These are phyloP conservation scores for Parotocinclus haroldoi DNA, from an alignment of 2,797 vertebrate genomes.

Conservation along the genomic window DNA sequence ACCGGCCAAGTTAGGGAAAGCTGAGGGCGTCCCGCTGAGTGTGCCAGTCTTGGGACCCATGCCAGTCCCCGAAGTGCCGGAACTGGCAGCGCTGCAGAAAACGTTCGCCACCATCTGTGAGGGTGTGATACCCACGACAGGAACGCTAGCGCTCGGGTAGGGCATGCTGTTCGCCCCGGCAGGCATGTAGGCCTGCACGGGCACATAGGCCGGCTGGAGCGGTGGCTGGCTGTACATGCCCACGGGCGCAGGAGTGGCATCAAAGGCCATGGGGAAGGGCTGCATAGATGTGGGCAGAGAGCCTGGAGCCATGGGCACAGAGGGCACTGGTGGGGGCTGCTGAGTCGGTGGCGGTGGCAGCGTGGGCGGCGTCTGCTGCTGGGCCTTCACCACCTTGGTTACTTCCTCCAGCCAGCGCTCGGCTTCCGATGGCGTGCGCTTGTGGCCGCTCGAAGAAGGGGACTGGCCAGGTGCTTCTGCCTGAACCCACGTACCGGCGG, in stretches of 20 bases:
- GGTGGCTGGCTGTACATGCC: conserved; percentile 70
- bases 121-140: conserved; percentile 88
- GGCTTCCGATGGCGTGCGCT: conserved; percentile 85
- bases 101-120: conserved; percentile 93
- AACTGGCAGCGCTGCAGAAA: conserved; percentile 81
- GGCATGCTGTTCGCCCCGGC: conserved; percentile 74
- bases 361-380: conserved; percentile 64
- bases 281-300: conserved; percentile 76
- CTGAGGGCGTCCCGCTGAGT: conserved; percentile 52
- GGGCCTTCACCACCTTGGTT: conserved; percentile 79
- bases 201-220: conserved; percentile 72
- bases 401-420: conserved; percentile 91
- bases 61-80: conserved; percentile 53
- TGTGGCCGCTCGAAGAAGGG: conserved; percentile 74
- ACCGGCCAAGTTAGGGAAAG: conserved; percentile 54
- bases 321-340: conserved; percentile 44
- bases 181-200: conserved; percentile 77
- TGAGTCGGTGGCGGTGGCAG: conserved; percentile 40
- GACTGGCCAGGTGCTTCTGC: conserved; percentile 66
- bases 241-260: conserved; percentile 65
- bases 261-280: conserved; percentile 75
- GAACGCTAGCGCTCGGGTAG: conserved; percentile 76
- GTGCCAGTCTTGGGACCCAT: conserved; percentile 62
- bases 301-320: conserved; percentile 50
- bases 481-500: conserved; percentile 73